These are phyloP conservation scores for Cotesia chilonis DNA, from an alignment of 1,140 invertebrate species.

Conservation along the genomic window DNA sequence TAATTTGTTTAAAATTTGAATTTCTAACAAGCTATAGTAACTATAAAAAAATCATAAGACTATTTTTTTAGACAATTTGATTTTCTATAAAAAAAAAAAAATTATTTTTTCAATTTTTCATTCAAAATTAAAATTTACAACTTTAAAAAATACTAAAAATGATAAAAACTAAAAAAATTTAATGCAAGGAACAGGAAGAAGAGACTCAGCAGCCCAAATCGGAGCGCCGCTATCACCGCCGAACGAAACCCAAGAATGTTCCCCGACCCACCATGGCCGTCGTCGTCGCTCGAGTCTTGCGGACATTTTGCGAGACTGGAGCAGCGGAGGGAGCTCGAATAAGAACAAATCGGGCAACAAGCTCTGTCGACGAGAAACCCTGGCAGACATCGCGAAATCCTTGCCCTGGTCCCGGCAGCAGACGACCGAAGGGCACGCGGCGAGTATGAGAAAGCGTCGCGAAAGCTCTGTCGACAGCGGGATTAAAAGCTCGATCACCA, in stretches of 20 bases:
- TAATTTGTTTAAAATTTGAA: no score
- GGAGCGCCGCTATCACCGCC: constrained; percentile 81
- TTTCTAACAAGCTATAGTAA: no score
- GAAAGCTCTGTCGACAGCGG: constrained; percentile 85
- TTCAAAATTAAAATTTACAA: no score
- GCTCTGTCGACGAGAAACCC: constrained; percentile 80
- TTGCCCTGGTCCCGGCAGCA: constrained; percentile 74
- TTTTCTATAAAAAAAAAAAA: no score
- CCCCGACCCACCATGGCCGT: constrained; percentile 70
- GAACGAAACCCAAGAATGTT: constrained; percentile 73
- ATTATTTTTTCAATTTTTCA: no score
- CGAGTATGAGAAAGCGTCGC: constrained; percentile 71
- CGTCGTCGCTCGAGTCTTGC: constrained; percentile 84
- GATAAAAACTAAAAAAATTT: neutral
- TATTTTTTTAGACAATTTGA: no score
- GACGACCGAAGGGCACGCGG: constrained; percentile 65
- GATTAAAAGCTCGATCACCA: constrained; percentile 76
- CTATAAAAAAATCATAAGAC: no score
- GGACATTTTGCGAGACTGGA: constrained; percentile 86
- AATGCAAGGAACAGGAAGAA: constrained; percentile 69
- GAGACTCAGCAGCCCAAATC: constrained; percentile 89
- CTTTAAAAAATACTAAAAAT: no score
- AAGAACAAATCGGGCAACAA: constrained; percentile 73
- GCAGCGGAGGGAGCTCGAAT: constrained; percentile 73
- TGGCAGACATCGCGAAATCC: constrained; percentile 80